Percentiles rank a stretch among this genome's conserved stretches.
Evolutionary conservation across 2,113 vertebrate genomes (phyloP).

Genomic region (Mormoops blainvillei): DNA sequence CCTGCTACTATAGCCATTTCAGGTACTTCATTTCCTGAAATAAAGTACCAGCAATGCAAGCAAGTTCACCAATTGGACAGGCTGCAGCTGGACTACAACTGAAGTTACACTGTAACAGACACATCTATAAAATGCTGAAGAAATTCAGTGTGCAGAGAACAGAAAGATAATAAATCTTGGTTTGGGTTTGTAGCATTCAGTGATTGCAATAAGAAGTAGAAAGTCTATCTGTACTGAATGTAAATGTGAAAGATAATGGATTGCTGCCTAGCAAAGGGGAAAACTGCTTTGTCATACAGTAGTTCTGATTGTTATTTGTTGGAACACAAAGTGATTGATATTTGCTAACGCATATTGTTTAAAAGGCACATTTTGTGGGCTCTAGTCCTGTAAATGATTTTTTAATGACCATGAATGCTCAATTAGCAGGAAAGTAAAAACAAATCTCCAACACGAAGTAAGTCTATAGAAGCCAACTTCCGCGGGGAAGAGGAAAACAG

Average conservation of each 20-base stretch:
- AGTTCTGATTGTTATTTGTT: constrained; percentile 36
- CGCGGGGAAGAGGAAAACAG: not conserved
- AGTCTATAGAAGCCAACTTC: not conserved
- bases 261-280: not conserved
- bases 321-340: constrained; percentile 42
- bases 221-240: constrained; percentile 41
- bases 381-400: constrained; percentile 8
- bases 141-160: not conserved
- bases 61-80: not conserved
- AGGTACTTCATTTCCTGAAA: not conserved
- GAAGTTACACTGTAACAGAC: not conserved
- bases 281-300: constrained; percentile 43
- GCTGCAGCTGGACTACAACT: not conserved
- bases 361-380: constrained; percentile 19
- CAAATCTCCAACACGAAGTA: constrained; percentile 25
- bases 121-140: not conserved
- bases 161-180: constrained; percentile 18
- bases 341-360: constrained; percentile 38
- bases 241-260: constrained; percentile 40
- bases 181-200: not conserved
- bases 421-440: constrained; percentile 34
- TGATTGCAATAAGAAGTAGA: not conserved
- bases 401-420: constrained; percentile 32
- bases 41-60: not conserved
- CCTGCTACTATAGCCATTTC: not conserved